Conservation (phyloP, 2,888 invertebrate species). For the Nudaria mundana region DNA sequence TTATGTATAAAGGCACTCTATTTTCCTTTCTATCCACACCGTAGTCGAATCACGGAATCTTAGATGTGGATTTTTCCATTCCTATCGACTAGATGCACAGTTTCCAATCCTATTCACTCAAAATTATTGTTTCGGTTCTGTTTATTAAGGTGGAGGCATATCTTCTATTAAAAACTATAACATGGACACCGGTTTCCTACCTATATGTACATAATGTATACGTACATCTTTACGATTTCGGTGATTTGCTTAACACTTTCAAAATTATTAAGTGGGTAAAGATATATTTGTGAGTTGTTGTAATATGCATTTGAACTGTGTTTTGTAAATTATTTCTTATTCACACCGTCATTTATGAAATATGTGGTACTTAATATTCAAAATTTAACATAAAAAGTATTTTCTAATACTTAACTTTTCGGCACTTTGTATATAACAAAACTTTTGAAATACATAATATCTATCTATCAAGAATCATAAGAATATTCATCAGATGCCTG, state of each 20-base stretch:
- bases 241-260: slow-evolving; percentile 62
- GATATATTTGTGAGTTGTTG: slow-evolving; percentile 18
- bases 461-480: slow-evolving; percentile 5
- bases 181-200: slow-evolving; percentile 60
- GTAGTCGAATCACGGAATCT: slow-evolving; percentile 27
- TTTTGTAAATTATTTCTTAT: slow-evolving; percentile 17
- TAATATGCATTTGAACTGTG: slow-evolving; percentile 12
- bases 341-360: too few species aligned
- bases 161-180: slow-evolving; percentile 69
- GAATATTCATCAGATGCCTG: slow-evolving; percentile 10
- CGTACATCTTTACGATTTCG: slow-evolving; percentile 48
- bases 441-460: too few species aligned
- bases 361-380: slow-evolving; percentile 1
- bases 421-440: slow-evolving; percentile 38
- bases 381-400: slow-evolving; percentile 18
- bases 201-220: slow-evolving; percentile 56
- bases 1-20: not conserved
- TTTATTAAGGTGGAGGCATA: slow-evolving; percentile 75
- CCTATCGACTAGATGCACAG: slow-evolving; percentile 42
- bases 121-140: slow-evolving; percentile 53
- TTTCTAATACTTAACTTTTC: slow-evolving; percentile 16
- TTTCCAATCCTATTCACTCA: slow-evolving; percentile 52
- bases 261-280: slow-evolving; percentile 27
- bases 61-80: slow-evolving; percentile 25
- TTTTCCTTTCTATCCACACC: slow-evolving; percentile 12